phyloP scores from a whole-genome alignment of 2,113 vertebrate genomes.

The Melanocharis versteri region DNA sequence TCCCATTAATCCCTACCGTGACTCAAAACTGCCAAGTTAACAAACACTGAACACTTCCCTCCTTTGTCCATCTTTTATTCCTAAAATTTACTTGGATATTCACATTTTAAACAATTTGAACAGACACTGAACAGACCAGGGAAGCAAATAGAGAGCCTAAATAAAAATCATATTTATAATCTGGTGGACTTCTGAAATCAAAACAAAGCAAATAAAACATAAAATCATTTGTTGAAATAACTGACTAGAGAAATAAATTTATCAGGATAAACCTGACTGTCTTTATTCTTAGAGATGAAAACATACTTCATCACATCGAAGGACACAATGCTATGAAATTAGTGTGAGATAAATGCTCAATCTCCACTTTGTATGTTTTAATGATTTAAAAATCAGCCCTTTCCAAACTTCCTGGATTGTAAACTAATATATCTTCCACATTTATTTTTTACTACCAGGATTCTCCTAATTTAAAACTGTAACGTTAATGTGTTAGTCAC shows the following conservation, averaged over 20 bases:
- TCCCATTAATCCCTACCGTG: background rate
- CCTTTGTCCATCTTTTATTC: background rate
- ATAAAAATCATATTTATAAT: background rate
- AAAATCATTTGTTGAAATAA: background rate
- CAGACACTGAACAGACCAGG: background rate
- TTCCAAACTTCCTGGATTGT: background rate
- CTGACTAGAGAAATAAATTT: background rate
- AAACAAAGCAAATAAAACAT: background rate
- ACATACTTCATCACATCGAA: background rate
- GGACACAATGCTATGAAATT: background rate
- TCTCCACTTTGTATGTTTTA: background rate
- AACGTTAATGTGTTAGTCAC: background rate
- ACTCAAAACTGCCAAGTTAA: background rate
- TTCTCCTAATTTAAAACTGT: background rate
- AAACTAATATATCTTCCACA: background rate
- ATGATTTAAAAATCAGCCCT: background rate
- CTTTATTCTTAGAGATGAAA: background rate
- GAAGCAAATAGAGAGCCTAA: background rate
- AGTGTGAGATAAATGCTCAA: background rate
- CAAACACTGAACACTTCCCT: background rate
- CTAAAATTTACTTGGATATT: background rate
- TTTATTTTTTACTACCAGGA: background rate
- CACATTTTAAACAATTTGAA: background rate
- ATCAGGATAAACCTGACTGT: background rate
- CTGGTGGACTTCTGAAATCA: background rate